Conservation (phyloP, 2,797 vertebrate species). For the Moxostoma hubbsi region DNA sequence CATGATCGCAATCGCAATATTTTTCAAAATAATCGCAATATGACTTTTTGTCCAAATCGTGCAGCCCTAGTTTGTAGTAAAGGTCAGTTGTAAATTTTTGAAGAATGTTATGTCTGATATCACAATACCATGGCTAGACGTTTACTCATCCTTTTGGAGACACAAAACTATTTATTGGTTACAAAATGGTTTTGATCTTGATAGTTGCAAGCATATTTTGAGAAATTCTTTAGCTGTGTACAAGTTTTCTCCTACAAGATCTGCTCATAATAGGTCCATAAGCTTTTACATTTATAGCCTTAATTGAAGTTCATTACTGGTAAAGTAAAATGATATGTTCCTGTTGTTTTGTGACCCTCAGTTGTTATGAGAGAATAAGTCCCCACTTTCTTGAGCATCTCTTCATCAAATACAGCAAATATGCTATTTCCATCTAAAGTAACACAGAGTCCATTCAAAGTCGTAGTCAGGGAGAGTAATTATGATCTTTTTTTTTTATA, state of each 20-base stretch:
- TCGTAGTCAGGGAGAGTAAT: constrained; percentile 7
- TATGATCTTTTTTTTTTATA: constrained; percentile 1
- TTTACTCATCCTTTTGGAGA: constrained; percentile 30
- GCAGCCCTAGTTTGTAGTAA: not conserved
- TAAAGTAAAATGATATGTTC: constrained; percentile 24
- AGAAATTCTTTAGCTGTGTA: constrained; percentile 6
- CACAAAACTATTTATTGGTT: constrained; percentile 8
- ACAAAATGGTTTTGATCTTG: not conserved
- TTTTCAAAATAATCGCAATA: too few species aligned
- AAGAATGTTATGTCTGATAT: constrained; percentile 21
- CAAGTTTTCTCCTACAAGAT: not conserved
- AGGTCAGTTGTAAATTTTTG: constrained; percentile 20
- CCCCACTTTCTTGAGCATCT: not conserved
- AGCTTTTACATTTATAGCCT: not conserved
- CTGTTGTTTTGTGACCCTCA: not conserved
- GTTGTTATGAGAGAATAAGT: constrained; percentile 18
- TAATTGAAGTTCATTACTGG: constrained; percentile 12
- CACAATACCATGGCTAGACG: not conserved
- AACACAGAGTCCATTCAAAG: constrained; percentile 26
- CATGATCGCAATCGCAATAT: too few species aligned
- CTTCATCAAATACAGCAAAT: constrained; percentile 21
- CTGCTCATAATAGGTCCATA: not conserved
- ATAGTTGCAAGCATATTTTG: constrained; percentile 19
- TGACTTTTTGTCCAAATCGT: too few species aligned
- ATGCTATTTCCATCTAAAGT: not conserved